Percentiles rank a stretch among this genome's conserved stretches.
phyloP scores from a whole-genome alignment of 2,797 vertebrate genomes.

The Propithecus deckenii region DNA sequence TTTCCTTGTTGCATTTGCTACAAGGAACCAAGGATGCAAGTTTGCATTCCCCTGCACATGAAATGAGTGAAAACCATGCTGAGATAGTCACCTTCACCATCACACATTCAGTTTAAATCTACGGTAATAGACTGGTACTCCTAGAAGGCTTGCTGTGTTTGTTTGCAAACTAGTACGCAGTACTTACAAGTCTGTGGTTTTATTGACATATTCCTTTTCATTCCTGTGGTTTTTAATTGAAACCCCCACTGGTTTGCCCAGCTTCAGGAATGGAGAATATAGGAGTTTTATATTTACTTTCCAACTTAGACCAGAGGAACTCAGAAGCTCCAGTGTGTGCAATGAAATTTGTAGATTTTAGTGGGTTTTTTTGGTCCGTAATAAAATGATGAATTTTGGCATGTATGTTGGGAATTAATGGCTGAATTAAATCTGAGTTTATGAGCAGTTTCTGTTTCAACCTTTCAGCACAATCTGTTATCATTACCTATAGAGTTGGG shows the following conservation, averaged over 20 bases:
- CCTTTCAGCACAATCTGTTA: background rate
- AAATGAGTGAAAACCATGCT: constrained; percentile 82
- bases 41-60: constrained; percentile 65
- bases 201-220: constrained; percentile 89
- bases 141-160: constrained; percentile 87
- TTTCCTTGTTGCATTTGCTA: constrained; percentile 29
- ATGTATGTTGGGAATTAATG: constrained; percentile 44
- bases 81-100: constrained; percentile 84
- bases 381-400: constrained; percentile 58
- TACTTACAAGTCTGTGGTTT: constrained; percentile 90
- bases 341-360: constrained; percentile 76
- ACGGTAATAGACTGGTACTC: constrained; percentile 86
- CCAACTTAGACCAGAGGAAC: constrained; percentile 81
- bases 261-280: constrained; percentile 84
- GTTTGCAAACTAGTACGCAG: constrained; percentile 89
- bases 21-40: background rate
- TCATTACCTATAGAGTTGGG: background rate
- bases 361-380: constrained; percentile 48
- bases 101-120: constrained; percentile 84
- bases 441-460: constrained; percentile 14
- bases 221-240: constrained; percentile 91
- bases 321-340: constrained; percentile 73
- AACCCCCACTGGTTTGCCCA: constrained; percentile 87
- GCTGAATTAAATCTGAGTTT: constrained; percentile 46
- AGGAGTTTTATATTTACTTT: constrained; percentile 85